phyloP scores from a whole-genome alignment of 64 coral and sea anemone genomes.

The Pocillopora damicornis region DNA sequence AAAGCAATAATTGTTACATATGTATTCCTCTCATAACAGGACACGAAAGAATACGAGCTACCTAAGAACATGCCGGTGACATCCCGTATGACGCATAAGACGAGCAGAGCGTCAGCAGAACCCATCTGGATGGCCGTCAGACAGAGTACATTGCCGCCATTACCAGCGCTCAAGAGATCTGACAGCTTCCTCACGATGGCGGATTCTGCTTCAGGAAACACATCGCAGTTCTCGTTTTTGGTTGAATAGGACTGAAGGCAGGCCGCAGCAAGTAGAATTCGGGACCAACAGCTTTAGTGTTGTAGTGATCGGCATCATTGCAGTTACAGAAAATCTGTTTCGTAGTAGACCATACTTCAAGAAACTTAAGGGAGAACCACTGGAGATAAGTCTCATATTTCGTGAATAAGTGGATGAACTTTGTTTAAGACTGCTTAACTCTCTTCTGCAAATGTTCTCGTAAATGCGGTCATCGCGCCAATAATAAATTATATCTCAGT shows the following conservation, averaged over 20 bases:
- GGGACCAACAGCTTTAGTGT: no score
- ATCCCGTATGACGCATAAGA: slow-evolving; percentile 68
- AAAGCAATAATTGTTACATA: neutral
- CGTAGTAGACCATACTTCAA: no score
- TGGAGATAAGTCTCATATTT: no score
- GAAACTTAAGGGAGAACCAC: no score
- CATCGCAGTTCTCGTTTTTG: slow-evolving; percentile 60
- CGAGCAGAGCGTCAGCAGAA: slow-evolving; percentile 25
- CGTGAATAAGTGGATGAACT: no score
- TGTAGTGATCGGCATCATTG: neutral
- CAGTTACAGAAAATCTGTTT: neutral
- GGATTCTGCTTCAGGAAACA: slow-evolving; percentile 56
- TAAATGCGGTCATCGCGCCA: no score
- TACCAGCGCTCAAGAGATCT: slow-evolving; percentile 56
- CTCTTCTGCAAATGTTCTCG: no score
- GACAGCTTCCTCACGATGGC: slow-evolving; percentile 42
- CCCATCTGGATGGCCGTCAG: slow-evolving; percentile 45
- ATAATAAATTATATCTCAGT: no score
- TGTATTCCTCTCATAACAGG: slow-evolving; percentile 1
- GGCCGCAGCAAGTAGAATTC: neutral
- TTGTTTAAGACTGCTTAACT: no score
- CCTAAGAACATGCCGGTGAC: slow-evolving; percentile 73
- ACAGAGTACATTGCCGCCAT: slow-evolving; percentile 47
- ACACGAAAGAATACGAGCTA: slow-evolving; percentile 62
- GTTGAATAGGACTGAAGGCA: slow-evolving; percentile 14